Base-by-base conservation (phyloP, 2,113 vertebrate genomes). In the Rhinolophus sinicus region DNA sequence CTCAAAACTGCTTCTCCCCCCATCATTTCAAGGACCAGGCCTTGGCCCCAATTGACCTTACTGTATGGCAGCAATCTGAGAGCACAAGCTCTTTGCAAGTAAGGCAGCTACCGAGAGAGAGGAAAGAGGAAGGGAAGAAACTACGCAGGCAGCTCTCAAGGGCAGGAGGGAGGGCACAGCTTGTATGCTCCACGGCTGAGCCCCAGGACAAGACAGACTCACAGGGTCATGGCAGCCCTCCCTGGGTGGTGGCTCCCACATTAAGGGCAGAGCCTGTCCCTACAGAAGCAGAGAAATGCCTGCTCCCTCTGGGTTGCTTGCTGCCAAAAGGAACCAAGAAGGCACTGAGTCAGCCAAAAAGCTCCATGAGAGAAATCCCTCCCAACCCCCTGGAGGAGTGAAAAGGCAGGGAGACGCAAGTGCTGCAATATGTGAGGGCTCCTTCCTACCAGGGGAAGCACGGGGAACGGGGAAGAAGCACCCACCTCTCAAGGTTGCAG, bases 181-280 rank as follows among this genome's bases (percentile, higher is more conserved):
- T 58, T 28, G 2, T 15, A 5, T 35, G 18, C 14, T 19, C 33
- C 58, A 11, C 0, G 0, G 26, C 21, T 28, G 26, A 72, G 47
- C 2, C 21, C 40, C 73, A 87, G 26, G 33, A 62, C 5, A 18
- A 56, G 62, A 13, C 19, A 18, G 67, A 88, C 7, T 6, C 6
- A 54, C 2, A 16, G 0, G 1, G 8, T 30, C 28, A 1, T 1
- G 0, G 50, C 0, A 47, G 50, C 73, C n/a, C 18, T 73, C 14
- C 44, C 54, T 14, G 30, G 40, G 40, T 44, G 40, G 52, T 52
- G 54, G 50, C 30, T 33, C 30, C 35, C 47, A 13, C 0, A 9
- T 13, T 21, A 13, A 50, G 35, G 19, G 15, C 56, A 83, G 47
- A 60, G 38, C 2, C 14, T 44, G 0, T 21, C 18, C 19, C 58